A percentile compares a stretch with the other conserved stretches of the same genome.
These are phyloP conservation scores for Podarcis cretensis DNA, from an alignment of 2,113 vertebrate species.

Conservation along the genomic window DNA sequence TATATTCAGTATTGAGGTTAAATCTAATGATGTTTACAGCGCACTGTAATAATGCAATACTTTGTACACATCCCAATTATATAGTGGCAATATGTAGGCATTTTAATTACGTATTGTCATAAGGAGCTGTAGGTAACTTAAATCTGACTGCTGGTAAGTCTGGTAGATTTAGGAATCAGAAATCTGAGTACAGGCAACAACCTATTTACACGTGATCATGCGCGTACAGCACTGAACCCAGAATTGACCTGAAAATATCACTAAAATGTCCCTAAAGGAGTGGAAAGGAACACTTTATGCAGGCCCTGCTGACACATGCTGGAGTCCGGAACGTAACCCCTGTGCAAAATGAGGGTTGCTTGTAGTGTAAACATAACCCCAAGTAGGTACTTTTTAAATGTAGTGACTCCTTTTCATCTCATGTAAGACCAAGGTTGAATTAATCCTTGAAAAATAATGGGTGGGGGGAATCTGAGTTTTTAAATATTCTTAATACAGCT, in stretches of 20 bases:
- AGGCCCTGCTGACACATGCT: too few relatives aligned
- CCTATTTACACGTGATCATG: too few relatives aligned
- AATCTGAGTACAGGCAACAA: background rate
- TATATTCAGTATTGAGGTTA: background rate
- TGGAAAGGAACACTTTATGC: too few relatives aligned
- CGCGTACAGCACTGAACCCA: too few relatives aligned
- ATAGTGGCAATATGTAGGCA: background rate
- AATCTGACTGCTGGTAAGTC: background rate
- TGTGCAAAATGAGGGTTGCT: too few relatives aligned
- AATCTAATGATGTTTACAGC: conserved; percentile 3
- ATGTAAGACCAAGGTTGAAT: background rate
- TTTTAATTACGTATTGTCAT: background rate
- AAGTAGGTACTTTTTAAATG: background rate
- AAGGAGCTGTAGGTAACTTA: background rate
- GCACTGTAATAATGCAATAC: background rate
- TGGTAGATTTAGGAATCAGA: background rate
- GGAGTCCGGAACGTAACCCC: too few relatives aligned
- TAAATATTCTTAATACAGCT: background rate
- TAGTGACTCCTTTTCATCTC: background rate
- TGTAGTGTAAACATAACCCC: background rate
- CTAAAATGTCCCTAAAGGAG: too few relatives aligned
- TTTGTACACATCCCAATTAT: background rate
- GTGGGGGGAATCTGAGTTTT: background rate
- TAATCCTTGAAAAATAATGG: background rate
- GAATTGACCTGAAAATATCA: too few relatives aligned